Conservation (phyloP, 1,140 invertebrate genomes). For the Brachionus rubens region DNA sequence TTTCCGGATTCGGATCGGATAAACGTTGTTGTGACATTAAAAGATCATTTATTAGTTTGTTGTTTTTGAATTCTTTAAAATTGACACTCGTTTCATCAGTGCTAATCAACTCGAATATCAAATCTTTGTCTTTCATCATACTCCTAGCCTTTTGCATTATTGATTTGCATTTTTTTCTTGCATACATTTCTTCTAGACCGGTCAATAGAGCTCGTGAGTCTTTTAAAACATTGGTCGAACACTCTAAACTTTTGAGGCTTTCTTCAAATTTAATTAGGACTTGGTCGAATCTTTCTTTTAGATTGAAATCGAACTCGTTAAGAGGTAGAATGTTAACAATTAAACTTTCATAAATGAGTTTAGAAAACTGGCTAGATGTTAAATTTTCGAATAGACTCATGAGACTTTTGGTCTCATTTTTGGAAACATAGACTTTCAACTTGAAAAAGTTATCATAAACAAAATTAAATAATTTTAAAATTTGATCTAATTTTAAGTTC, state of each 20-base stretch:
- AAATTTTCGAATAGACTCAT: no score
- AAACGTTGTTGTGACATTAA: not conserved
- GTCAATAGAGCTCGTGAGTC: not conserved
- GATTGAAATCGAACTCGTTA: not conserved
- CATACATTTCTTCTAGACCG: slow-evolving; percentile 41
- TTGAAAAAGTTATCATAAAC: not conserved
- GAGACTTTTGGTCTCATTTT: not conserved
- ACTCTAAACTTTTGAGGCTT: slow-evolving; percentile 10
- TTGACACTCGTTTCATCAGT: not conserved
- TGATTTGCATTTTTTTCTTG: slow-evolving; percentile 29
- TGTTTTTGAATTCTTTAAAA: not conserved
- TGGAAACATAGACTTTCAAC: not conserved
- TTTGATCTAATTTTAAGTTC: slow-evolving; percentile 1
- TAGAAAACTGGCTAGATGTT: not conserved
- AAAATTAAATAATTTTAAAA: not conserved
- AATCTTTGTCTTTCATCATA: slow-evolving; percentile 36
- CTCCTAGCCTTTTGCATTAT: not conserved
- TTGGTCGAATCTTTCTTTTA: not conserved
- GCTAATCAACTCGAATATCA: slow-evolving; percentile 8
- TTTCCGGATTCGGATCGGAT: not conserved
- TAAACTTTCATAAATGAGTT: not conserved
- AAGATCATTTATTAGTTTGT: not conserved
- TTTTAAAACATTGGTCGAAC: not conserved
- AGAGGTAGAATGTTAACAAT: slow-evolving; percentile 13
- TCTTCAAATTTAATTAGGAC: slow-evolving; percentile 15